Percentiles rank a stretch among this genome's conserved stretches.
These are phyloP conservation scores for Rhyacophila brunnea DNA, from an alignment of 1,140 invertebrate genomes.

Conservation along the genomic window DNA sequence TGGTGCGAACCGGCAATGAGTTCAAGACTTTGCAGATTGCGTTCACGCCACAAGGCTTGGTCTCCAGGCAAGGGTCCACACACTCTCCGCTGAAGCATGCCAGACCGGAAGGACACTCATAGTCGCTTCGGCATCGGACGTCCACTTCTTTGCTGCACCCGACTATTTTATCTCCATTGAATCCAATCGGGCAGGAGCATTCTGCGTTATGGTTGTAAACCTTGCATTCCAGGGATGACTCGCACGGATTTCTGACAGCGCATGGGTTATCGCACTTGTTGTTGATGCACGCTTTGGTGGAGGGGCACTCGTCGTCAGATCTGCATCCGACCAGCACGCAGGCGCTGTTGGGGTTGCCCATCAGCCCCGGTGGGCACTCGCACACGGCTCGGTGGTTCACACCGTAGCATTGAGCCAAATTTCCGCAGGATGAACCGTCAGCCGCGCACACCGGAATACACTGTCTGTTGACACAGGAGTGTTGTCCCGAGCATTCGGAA, in stretches of 20 bases:
- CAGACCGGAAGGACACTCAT: slow-evolving; percentile 77
- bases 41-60: slow-evolving; percentile 79
- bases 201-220: slow-evolving; percentile 74
- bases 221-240: slow-evolving; percentile 67
- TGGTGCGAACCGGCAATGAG: slow-evolving; percentile 79
- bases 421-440: slow-evolving; percentile 65
- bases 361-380: slow-evolving; percentile 75
- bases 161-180: slow-evolving; percentile 61
- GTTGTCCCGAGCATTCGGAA: slow-evolving; percentile 71
- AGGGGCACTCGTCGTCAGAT: slow-evolving; percentile 72
- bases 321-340: slow-evolving; percentile 78
- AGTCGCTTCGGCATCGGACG: slow-evolving; percentile 70
- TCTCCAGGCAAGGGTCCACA: slow-evolving; percentile 78
- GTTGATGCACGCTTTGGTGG: slow-evolving; percentile 75
- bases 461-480: slow-evolving; percentile 73
- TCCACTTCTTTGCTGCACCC: slow-evolving; percentile 65
- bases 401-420: slow-evolving; percentile 71
- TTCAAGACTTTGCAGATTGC: slow-evolving; percentile 78
- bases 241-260: slow-evolving; percentile 62
- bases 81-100: slow-evolving; percentile 81
- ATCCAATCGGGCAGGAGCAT: slow-evolving; percentile 78
- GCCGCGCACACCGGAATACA: slow-evolving; percentile 77
- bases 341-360: slow-evolving; percentile 75
- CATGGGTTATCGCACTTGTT: slow-evolving; percentile 78
- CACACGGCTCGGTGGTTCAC: slow-evolving; percentile 78